Percentiles rank a stretch among this genome's conserved stretches.
phyloP scores from a whole-genome alignment of 2,113 vertebrate genomes.

The Hirundichthys speculiger region DNA sequence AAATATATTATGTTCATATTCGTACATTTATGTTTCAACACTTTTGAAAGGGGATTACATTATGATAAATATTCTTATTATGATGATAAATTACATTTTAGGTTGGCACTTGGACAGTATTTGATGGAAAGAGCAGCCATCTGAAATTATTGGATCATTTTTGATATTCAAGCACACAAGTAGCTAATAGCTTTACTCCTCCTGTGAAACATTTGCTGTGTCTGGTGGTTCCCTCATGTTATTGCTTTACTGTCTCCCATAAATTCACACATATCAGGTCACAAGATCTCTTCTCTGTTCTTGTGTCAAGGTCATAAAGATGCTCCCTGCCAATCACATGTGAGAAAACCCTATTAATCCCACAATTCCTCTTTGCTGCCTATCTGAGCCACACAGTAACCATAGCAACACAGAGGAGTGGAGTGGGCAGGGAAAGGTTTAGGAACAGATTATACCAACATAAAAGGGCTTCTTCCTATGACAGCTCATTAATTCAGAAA shows the following conservation, averaged over 20 bases:
- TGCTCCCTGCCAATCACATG: constrained; percentile 56
- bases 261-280: not conserved
- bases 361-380: constrained; percentile 52
- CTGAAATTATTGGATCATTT: not conserved
- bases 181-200: not conserved
- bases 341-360: constrained; percentile 60
- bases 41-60: not conserved
- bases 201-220: not conserved
- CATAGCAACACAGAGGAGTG: constrained; percentile 65
- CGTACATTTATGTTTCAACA: constrained; percentile 20
- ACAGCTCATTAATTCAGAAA: constrained; percentile 15
- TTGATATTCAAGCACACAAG: not conserved
- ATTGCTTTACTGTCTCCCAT: not conserved
- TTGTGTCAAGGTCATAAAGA: constrained; percentile 65
- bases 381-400: constrained; percentile 62
- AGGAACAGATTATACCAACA: constrained; percentile 37
- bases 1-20: constrained; percentile 3
- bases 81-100: no score
- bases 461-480: not conserved
- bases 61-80: no score
- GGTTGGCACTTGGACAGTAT: not conserved
- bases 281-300: constrained; percentile 36
- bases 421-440: constrained; percentile 42
- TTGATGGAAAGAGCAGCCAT: not conserved
- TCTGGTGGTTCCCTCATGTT: not conserved